Percentiles rank a stretch among this genome's conserved stretches.
phyloP scores from a whole-genome alignment of 2,113 vertebrate species.

The Tringa solitaria region DNA sequence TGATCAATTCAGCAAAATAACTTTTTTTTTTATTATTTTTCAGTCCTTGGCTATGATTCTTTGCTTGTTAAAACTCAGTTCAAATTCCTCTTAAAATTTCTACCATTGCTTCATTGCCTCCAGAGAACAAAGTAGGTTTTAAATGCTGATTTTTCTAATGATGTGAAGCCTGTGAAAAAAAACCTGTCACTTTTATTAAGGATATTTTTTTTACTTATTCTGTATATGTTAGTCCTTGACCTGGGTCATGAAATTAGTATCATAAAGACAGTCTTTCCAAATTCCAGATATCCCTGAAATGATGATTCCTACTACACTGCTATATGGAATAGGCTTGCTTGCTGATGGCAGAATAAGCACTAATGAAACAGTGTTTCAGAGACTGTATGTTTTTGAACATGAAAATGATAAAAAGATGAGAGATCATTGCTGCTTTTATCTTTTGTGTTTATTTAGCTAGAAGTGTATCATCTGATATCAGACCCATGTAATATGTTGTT shows the following conservation, averaged over 20 bases:
- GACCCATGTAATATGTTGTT: background rate
- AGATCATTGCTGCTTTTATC: background rate
- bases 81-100: background rate
- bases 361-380: background rate
- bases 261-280: background rate
- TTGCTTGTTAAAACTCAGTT: background rate
- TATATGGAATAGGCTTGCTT: background rate
- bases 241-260: background rate
- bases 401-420: background rate
- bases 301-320: background rate
- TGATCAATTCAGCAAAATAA: background rate
- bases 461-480: background rate
- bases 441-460: background rate
- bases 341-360: background rate
- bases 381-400: background rate
- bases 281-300: background rate
- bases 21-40: background rate
- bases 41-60: background rate
- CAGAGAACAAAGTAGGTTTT: background rate
- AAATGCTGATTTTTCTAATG: background rate
- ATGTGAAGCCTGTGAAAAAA: background rate
- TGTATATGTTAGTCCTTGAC: background rate
- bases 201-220: background rate
- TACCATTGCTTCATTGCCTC: rapidly evolving
- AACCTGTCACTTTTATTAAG: background rate